A percentile compares a stretch with the other conserved stretches of the same genome.
phyloP scores from a whole-genome alignment of 2,888 invertebrate species.

The Drosophila atripex region DNA sequence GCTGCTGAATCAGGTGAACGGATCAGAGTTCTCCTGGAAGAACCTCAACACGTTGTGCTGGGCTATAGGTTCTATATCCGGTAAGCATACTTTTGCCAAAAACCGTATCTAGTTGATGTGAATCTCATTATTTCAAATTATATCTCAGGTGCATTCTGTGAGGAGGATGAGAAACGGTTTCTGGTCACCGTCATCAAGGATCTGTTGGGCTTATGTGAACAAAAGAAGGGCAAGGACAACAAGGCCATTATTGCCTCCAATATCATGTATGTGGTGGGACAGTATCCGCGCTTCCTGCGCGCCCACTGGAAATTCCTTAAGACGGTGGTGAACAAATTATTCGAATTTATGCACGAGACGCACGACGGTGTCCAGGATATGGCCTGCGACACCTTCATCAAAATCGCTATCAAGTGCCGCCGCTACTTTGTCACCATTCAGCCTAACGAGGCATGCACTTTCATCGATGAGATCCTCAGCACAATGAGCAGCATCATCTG shows the following conservation, averaged over 20 bases:
- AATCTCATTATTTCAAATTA: background rate
- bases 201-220: constrained; percentile 97
- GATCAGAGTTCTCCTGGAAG: constrained; percentile 99
- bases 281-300: constrained; percentile 98
- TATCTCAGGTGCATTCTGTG: constrained; percentile 94
- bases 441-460: constrained; percentile 97
- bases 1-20: constrained; percentile 98
- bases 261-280: constrained; percentile 99
- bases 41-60: constrained; percentile 99
- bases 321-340: constrained; percentile 99
- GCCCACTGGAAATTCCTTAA: constrained; percentile 99
- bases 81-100: constrained; percentile 82
- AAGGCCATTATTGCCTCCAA: constrained; percentile 99
- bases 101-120: no score
- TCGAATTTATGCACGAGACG: constrained; percentile 99
- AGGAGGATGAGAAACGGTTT: constrained; percentile 99
- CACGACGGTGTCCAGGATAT: constrained; percentile 99
- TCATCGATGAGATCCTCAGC: constrained; percentile 98
- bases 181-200: constrained; percentile 99
- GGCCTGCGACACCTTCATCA: constrained; percentile 99
- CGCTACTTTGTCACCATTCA: constrained; percentile 98
- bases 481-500: constrained; percentile 99
- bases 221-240: constrained; percentile 98
- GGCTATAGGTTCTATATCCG: constrained; percentile 99
- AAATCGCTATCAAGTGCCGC: constrained; percentile 99